A percentile compares a stretch with the other conserved stretches of the same genome.
These are phyloP conservation scores for Cydia fagiglandana DNA, from an alignment of 1,140 invertebrate genomes.

Conservation along the genomic window DNA sequence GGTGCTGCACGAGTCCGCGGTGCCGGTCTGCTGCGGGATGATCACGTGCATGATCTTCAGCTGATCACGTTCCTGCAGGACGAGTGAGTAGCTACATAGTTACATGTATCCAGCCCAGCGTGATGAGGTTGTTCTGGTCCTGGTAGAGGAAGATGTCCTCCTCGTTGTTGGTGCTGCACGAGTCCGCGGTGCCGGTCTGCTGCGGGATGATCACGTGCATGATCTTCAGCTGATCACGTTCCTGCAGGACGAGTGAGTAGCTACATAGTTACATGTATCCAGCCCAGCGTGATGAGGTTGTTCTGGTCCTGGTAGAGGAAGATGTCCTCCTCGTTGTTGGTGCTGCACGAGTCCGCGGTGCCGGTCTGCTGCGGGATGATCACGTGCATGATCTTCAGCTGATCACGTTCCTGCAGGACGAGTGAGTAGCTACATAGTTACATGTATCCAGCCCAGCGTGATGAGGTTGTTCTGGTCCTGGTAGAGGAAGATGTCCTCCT, in stretches of 20 bases:
- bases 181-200: slow-evolving; percentile 94
- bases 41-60: slow-evolving; percentile 94
- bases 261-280: slow-evolving; percentile 97
- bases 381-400: slow-evolving; percentile 93
- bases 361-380: slow-evolving; percentile 96
- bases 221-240: no score
- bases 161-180: slow-evolving; percentile 94
- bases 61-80: no score
- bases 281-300: slow-evolving; percentile 95
- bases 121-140: slow-evolving; percentile 94
- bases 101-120: slow-evolving; percentile 98
- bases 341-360: slow-evolving; percentile 94
- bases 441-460: slow-evolving; percentile 98
- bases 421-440: no score
- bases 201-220: slow-evolving; percentile 96
- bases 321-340: slow-evolving; percentile 95
- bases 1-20: slow-evolving; percentile 94
- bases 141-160: slow-evolving; percentile 96
- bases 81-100: no score
- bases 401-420: no score
- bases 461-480: slow-evolving; percentile 95
- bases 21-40: slow-evolving; percentile 95
- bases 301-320: slow-evolving; percentile 95
- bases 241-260: no score
- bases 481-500: slow-evolving; percentile 95